Evolutionary conservation across 92 coral and sea anemone species (phyloP).

Genomic region (Anthopleura xanthogrammica): DNA sequence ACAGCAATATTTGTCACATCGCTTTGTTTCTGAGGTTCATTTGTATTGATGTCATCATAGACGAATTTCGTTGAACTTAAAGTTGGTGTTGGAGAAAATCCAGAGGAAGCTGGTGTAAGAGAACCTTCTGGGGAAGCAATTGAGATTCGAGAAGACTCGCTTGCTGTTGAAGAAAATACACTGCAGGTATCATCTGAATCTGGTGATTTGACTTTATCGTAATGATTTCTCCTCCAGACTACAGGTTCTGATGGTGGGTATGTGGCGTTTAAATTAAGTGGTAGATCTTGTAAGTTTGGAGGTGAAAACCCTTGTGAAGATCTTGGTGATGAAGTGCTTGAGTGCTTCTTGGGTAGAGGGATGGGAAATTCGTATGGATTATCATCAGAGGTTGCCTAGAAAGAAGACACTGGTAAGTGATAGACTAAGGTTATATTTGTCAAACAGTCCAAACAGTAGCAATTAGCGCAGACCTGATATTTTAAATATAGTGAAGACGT

Average conservation of each 20-base stretch:
- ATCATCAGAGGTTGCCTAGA: slow-evolving; percentile 13
- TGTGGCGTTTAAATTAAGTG: slow-evolving; percentile 7
- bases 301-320: slow-evolving; percentile 21
- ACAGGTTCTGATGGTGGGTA: slow-evolving; percentile 4
- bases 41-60: slow-evolving; percentile 2
- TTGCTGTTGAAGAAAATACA: slow-evolving; percentile 22
- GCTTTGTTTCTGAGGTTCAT: background rate
- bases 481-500: too few relatives aligned
- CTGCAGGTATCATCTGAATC: slow-evolving; percentile 25
- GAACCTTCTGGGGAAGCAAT: slow-evolving; percentile 27
- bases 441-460: too few relatives aligned
- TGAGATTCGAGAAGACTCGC: slow-evolving; percentile 34
- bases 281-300: background rate
- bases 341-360: slow-evolving; percentile 22
- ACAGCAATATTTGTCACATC: background rate
- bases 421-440: background rate
- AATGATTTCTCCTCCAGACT: slow-evolving; percentile 8
- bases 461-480: too few relatives aligned
- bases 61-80: slow-evolving; percentile 21
- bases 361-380: slow-evolving; percentile 6
- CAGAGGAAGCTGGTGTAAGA: slow-evolving; percentile 31
- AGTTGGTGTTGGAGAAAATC: slow-evolving; percentile 39
- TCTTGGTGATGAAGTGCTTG: slow-evolving; percentile 5
- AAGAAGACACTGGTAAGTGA: background rate
- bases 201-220: slow-evolving; percentile 21